Conservation (phyloP, 1,140 invertebrate genomes). For the Mercenaria mercenaria region DNA sequence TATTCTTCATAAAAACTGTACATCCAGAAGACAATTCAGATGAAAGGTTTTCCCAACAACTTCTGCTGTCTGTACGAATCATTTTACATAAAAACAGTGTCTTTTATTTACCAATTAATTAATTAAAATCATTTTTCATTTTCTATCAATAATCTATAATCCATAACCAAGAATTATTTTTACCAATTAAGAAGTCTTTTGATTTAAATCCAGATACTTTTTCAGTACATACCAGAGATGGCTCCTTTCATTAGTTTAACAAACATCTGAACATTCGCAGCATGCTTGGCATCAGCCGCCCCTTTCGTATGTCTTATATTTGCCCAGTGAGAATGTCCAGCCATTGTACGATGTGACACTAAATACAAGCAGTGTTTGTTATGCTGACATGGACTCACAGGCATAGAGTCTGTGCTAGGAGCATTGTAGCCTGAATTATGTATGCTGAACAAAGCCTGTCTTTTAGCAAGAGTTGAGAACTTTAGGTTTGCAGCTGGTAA, state of each 20-base stretch:
- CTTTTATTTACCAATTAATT: too few species aligned
- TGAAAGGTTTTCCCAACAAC: too few species aligned
- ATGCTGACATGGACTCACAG: not conserved
- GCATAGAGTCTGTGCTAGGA: not conserved
- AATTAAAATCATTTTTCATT: too few species aligned
- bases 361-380: not conserved
- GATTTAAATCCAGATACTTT: too few species aligned
- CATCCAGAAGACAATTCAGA: too few species aligned
- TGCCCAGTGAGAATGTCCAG: slow-evolving; percentile 55
- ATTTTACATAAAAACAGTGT: too few species aligned
- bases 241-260: slow-evolving; percentile 4
- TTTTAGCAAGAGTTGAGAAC: not conserved
- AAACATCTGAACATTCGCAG: not conserved
- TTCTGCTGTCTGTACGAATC: too few species aligned
- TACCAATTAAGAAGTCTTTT: too few species aligned
- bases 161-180: too few species aligned
- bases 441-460: not conserved
- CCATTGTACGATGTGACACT: not conserved
- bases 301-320: slow-evolving; percentile 28
- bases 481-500: not conserved
- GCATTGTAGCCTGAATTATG: not conserved
- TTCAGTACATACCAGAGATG: not conserved
- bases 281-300: not conserved
- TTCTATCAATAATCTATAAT: too few species aligned
- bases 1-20: too few species aligned